These are phyloP conservation scores for Pseudopleuronectes americanus DNA, from an alignment of 2,797 vertebrate genomes.

Conservation along the genomic window DNA sequence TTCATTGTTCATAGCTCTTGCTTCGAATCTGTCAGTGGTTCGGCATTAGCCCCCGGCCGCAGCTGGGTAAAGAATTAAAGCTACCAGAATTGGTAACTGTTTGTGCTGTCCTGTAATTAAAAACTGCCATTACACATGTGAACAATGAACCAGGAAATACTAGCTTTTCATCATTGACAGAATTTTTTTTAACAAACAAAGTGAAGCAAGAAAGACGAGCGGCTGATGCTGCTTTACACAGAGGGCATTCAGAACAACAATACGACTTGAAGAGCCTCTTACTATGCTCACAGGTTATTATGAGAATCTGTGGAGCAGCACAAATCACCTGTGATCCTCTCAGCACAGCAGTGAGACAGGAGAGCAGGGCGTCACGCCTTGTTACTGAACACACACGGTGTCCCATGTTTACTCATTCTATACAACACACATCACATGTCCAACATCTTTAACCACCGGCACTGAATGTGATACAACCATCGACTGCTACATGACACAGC, in stretches of 20 bases:
- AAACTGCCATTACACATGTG: no score
- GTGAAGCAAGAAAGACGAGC: background rate
- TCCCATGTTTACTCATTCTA: background rate
- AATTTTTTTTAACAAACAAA: background rate
- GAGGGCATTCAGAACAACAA: constrained; percentile 19
- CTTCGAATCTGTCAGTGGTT: no score
- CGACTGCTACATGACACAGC: no score
- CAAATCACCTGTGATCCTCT: constrained; percentile 41
- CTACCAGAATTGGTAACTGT: no score
- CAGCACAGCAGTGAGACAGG: constrained; percentile 9
- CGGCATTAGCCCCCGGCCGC: no score
- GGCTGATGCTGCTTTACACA: constrained; percentile 19
- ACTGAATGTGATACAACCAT: no score
- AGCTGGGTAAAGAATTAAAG: no score
- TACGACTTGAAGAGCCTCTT: constrained; percentile 12
- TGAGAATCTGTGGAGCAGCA: constrained; percentile 39
- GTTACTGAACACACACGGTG: background rate
- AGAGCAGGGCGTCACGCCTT: background rate
- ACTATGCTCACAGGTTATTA: constrained; percentile 34
- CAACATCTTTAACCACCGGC: no score
- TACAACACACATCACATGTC: background rate
- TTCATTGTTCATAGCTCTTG: no score
- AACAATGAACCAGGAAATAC: no score
- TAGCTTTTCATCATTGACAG: background rate
- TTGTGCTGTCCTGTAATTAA: no score